These are phyloP conservation scores for Diplazon laetatorius DNA, from an alignment of 2,888 invertebrate species.

Conservation along the genomic window DNA sequence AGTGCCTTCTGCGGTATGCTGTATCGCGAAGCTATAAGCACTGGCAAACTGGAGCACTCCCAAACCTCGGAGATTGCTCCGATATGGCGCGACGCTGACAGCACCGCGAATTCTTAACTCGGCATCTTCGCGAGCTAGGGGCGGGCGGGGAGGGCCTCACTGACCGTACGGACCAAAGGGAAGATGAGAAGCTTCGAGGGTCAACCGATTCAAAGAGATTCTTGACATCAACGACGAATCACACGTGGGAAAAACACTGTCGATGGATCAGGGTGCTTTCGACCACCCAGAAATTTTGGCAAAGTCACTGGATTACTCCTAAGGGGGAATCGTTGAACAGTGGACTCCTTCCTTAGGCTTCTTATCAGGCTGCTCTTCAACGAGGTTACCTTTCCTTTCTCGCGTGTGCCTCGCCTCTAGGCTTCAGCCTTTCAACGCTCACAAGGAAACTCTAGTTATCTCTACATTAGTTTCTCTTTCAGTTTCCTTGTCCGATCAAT, in stretches of 20 bases:
- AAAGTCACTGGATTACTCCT: conserved; percentile 50
- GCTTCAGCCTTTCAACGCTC: neutral
- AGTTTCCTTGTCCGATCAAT: too few relatives aligned
- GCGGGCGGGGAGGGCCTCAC: too few relatives aligned
- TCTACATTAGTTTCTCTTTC: neutral
- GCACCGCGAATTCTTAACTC: conserved; percentile 47
- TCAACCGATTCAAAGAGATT: conserved; percentile 20
- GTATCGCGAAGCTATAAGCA: conserved; percentile 20
- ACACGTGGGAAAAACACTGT: conserved; percentile 30
- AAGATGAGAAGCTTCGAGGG: neutral
- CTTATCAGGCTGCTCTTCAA: conserved; percentile 54
- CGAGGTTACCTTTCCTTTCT: conserved; percentile 11
- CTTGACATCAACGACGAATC: conserved; percentile 25
- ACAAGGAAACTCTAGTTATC: neutral
- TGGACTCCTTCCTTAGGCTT: conserved; percentile 45
- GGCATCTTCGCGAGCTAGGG: conserved; percentile 60
- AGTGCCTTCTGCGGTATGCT: conserved; percentile 19
- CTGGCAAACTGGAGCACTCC: conserved; percentile 42
- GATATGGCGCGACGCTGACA: conserved; percentile 26
- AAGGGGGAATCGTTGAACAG: conserved; percentile 42
- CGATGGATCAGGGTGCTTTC: conserved; percentile 19
- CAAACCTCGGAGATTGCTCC: conserved; percentile 14
- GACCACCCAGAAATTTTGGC: conserved; percentile 53
- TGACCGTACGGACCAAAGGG: neutral
- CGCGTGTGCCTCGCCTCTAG: neutral